Conservation (phyloP, 2,113 vertebrate species). For the Paramisgurnus dabryanus region DNA sequence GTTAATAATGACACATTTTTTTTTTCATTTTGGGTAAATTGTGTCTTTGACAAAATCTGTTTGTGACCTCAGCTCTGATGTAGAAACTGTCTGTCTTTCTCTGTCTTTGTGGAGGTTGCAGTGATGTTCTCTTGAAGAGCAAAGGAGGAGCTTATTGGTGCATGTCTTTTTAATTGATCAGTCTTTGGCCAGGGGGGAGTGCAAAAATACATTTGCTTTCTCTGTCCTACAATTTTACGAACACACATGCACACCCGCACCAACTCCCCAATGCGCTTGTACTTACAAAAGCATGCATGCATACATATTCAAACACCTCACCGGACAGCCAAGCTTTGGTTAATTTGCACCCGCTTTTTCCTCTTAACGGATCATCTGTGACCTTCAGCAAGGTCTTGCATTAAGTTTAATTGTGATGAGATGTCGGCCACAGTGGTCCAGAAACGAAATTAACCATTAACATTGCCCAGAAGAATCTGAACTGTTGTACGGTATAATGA, state of each 20-base stretch:
- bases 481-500: conserved; percentile 51
- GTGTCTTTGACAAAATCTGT: neutral
- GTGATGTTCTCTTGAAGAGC: conserved; percentile 52
- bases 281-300: neutral
- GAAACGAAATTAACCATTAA: conserved; percentile 58
- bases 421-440: conserved; percentile 58
- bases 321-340: conserved; percentile 62
- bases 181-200: conserved; percentile 40
- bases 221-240: neutral
- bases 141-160: conserved; percentile 59
- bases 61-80: neutral
- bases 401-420: conserved; percentile 69
- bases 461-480: conserved; percentile 55
- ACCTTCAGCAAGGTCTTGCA: conserved; percentile 66
- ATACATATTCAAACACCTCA: conserved; percentile 13
- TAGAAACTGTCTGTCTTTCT: conserved; percentile 40
- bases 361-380: conserved; percentile 61
- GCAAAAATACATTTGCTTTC: conserved; percentile 22
- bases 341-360: conserved; percentile 64
- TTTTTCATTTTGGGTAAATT: too few species aligned
- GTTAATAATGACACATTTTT: too few species aligned
- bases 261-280: neutral
- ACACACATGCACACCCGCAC: neutral
- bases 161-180: conserved; percentile 76
- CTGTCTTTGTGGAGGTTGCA: conserved; percentile 42